These are phyloP conservation scores for Ectropis grisescens DNA, from an alignment of 1,140 invertebrate species.

Conservation along the genomic window DNA sequence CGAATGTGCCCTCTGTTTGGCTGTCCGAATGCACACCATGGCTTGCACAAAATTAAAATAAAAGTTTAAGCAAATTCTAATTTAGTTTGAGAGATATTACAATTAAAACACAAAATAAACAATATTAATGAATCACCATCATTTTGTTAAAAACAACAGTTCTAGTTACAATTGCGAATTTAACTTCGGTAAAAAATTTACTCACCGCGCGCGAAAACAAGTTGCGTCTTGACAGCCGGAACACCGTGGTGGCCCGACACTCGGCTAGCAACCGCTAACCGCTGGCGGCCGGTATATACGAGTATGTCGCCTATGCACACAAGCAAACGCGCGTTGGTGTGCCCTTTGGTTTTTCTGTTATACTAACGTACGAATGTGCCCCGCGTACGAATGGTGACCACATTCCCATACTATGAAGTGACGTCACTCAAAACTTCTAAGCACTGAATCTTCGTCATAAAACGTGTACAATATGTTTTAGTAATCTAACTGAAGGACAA, in stretches of 20 bases:
- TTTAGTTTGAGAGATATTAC: not conserved
- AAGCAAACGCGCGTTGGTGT: conserved; percentile 1
- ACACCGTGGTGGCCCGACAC: conserved; percentile 1
- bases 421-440: no score
- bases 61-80: not conserved
- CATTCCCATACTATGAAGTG: no score
- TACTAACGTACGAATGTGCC: no score
- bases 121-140: no score
- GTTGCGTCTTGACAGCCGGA: conserved; percentile 1
- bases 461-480: no score
- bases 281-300: conserved; percentile 1
- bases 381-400: no score
- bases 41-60: conserved; percentile 2
- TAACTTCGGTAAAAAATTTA: conserved; percentile 2
- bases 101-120: not conserved
- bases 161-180: conserved; percentile 3
- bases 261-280: conserved; percentile 2
- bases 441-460: no score
- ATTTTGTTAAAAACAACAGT: conserved; percentile 2
- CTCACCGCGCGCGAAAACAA: conserved; percentile 3
- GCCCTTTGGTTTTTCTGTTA: not conserved
- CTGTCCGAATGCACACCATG: not conserved
- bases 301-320: conserved; percentile 4
- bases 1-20: not conserved
- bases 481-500: no score